Evolutionary conservation across 2,113 vertebrate species (phyloP).

Genomic region (Lasiurus borealis): DNA sequence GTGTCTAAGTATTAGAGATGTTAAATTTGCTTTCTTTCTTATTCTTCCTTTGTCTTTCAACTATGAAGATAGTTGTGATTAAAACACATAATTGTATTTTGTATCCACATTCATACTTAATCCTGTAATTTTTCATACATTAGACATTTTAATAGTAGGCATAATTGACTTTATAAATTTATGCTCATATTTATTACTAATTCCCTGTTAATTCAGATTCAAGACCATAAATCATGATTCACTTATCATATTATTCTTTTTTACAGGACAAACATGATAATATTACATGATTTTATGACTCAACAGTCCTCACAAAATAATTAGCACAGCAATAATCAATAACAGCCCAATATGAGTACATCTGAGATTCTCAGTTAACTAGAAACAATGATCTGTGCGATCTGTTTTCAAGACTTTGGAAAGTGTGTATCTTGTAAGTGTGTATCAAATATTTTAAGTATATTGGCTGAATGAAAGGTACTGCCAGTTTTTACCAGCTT

Average conservation of each 20-base stretch:
- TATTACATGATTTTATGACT: constrained; percentile 24
- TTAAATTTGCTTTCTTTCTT: constrained; percentile 27
- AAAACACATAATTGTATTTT: background rate
- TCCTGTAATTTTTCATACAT: background rate
- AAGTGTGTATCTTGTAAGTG: background rate
- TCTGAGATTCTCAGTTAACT: constrained; percentile 35
- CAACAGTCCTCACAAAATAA: constrained; percentile 59
- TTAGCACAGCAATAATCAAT: constrained; percentile 29
- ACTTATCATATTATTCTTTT: constrained; percentile 46
- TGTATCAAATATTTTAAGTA: background rate
- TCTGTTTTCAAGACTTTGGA: background rate
- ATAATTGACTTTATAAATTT: constrained; percentile 21
- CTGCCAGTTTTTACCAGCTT: background rate
- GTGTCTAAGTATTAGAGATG: background rate
- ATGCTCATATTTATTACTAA: background rate
- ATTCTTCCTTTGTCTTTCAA: constrained; percentile 25
- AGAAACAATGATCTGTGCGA: background rate
- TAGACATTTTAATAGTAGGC: background rate
- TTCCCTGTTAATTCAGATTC: constrained; percentile 52
- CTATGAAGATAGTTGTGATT: background rate
- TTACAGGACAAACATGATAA: constrained; percentile 33
- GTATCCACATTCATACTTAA: background rate
- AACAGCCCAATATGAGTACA: background rate
- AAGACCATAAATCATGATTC: background rate
- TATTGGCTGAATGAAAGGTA: background rate